Percentiles rank a stretch among this genome's conserved stretches.
Evolutionary conservation across 2,888 invertebrate species (phyloP).

Genomic region (Limulus polyphemus): DNA sequence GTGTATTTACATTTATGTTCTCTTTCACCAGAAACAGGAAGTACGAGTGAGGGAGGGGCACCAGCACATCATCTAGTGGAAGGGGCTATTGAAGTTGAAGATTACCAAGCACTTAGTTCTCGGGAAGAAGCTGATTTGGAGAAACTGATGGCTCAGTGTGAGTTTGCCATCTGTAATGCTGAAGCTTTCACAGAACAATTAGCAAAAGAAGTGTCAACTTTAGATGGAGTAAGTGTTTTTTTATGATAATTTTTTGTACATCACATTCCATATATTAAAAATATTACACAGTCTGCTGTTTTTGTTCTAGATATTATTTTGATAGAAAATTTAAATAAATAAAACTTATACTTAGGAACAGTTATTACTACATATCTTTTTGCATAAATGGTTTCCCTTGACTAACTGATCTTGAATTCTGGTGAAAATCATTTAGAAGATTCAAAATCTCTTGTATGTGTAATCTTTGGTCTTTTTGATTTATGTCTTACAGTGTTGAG

Average conservation of each 20-base stretch:
- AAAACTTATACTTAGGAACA: too few species aligned
- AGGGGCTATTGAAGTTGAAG: constrained; percentile 38
- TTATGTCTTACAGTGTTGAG: too few species aligned
- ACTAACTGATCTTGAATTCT: too few species aligned
- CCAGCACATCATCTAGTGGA: constrained; percentile 17
- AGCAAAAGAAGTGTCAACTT: constrained; percentile 65
- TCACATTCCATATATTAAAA: not conserved
- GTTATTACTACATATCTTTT: too few species aligned
- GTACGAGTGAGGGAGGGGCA: constrained; percentile 14
- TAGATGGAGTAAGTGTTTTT: constrained; percentile 55
- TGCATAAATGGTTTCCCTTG: too few species aligned
- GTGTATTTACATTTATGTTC: not conserved
- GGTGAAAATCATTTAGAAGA: too few species aligned
- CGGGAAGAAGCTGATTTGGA: constrained; percentile 74
- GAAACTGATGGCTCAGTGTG: constrained; percentile 67
- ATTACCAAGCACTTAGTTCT: constrained; percentile 65
- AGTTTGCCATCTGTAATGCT: constrained; percentile 80
- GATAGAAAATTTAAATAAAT: too few species aligned
- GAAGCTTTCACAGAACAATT: constrained; percentile 55
- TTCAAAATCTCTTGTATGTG: too few species aligned
- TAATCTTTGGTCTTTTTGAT: too few species aligned
- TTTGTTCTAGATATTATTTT: not conserved
- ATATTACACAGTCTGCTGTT: constrained; percentile 6
- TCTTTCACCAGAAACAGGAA: constrained; percentile 7
- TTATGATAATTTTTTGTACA: not conserved